Conservation (phyloP, 2,888 invertebrate genomes). For the Drosophila prostipennis region DNA sequence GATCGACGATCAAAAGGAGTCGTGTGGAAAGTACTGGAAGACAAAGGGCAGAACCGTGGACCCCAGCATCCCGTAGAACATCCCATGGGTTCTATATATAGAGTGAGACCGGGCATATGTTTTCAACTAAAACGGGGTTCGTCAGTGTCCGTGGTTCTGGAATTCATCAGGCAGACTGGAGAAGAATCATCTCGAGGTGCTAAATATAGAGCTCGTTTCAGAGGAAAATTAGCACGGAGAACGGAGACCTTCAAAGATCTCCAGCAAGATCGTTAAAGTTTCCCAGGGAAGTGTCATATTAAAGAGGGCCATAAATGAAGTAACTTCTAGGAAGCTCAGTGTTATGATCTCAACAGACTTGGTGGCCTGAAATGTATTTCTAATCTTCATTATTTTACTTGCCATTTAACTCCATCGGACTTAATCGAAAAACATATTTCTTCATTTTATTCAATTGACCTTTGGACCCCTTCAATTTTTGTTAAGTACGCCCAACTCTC, state of each 20-base stretch:
- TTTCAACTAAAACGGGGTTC: conserved; percentile 35
- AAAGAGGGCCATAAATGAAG: neutral
- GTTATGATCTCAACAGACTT: neutral
- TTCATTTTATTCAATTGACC: conserved; percentile 20
- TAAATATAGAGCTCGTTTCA: conserved; percentile 23
- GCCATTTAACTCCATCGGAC: neutral
- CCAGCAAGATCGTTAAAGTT: conserved; percentile 7
- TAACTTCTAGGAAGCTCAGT: neutral
- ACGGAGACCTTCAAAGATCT: conserved; percentile 5
- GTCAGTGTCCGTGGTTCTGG: conserved; percentile 27
- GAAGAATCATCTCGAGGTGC: conserved; percentile 3
- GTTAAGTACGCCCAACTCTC: too few species aligned
- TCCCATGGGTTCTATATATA: conserved; percentile 40
- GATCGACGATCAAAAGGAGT: conserved; percentile 11
- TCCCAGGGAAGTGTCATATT: neutral
- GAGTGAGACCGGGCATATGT: conserved; percentile 33
- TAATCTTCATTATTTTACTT: neutral
- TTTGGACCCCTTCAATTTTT: conserved; percentile 1
- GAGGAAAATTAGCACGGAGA: neutral
- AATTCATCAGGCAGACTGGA: conserved; percentile 50
- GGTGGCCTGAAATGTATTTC: neutral
- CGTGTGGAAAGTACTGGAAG: conserved; percentile 14
- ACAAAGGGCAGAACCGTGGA: conserved; percentile 7
- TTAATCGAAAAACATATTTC: neutral
- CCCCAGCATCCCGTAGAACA: conserved; percentile 13